These are phyloP conservation scores for Polypterus bichir DNA, from an alignment of 2,113 vertebrate genomes.

Conservation along the genomic window DNA sequence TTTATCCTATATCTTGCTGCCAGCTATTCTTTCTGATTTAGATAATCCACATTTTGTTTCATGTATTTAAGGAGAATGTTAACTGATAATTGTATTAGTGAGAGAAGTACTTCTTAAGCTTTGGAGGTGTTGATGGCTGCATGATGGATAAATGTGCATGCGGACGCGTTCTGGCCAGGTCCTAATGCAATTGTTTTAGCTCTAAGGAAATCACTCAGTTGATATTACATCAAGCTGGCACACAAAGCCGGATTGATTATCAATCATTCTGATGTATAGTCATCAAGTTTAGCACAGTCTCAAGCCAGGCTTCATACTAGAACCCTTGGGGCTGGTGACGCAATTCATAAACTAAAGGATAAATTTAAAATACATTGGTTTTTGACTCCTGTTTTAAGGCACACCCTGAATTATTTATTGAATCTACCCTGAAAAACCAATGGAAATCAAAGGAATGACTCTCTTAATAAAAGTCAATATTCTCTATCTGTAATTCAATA, in stretches of 20 bases:
- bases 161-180: background rate
- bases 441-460: too few species aligned
- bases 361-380: background rate
- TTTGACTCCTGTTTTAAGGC: too few species aligned
- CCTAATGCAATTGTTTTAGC: background rate
- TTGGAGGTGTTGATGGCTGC: background rate
- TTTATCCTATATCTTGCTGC: too few species aligned
- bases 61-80: too few species aligned
- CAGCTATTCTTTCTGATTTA: too few species aligned
- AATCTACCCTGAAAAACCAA: too few species aligned
- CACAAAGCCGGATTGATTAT: background rate
- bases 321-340: background rate
- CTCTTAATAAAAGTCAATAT: too few species aligned
- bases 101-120: background rate
- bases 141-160: background rate
- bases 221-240: background rate
- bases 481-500: too few species aligned
- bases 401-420: too few species aligned
- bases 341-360: background rate
- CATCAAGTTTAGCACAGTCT: background rate
- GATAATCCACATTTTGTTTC: too few species aligned
- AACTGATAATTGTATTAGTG: too few species aligned
- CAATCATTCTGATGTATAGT: background rate
- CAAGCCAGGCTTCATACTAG: background rate
- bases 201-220: background rate